These are phyloP conservation scores for Zaprionus gabonicus DNA, from an alignment of 1,140 invertebrate genomes.

Conservation along the genomic window DNA sequence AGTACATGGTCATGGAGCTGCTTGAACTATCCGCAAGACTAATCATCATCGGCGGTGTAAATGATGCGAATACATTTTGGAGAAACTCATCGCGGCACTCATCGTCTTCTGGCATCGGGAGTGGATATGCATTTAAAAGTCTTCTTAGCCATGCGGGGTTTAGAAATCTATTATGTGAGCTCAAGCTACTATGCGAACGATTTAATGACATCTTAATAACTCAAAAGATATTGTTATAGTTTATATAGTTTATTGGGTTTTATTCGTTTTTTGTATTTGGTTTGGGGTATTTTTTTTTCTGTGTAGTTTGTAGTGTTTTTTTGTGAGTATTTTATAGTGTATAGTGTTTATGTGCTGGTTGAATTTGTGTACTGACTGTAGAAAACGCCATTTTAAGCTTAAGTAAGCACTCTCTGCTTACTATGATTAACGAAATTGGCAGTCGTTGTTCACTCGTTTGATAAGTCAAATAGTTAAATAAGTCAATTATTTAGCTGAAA, in stretches of 20 bases:
- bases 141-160: neutral
- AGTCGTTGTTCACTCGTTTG: no score
- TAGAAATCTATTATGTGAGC: neutral
- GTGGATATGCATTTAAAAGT: neutral
- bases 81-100: constrained; percentile 36
- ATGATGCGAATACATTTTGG: neutral
- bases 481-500: no score
- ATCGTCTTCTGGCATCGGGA: neutral
- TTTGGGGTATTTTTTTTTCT: neutral
- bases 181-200: no score
- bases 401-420: no score
- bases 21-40: neutral
- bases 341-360: neutral
- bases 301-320: neutral
- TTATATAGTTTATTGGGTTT: neutral
- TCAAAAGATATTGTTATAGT: neutral
- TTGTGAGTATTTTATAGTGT: neutral
- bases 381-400: neutral
- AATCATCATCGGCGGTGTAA: neutral
- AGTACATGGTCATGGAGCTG: neutral
- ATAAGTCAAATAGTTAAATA: no score
- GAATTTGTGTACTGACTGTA: neutral
- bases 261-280: neutral
- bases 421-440: no score
- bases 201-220: no score